Percentiles rank a stretch among this genome's conserved stretches.
phyloP scores from a whole-genome alignment of 2,888 invertebrate genomes.

The Sminthurides aquaticus region DNA sequence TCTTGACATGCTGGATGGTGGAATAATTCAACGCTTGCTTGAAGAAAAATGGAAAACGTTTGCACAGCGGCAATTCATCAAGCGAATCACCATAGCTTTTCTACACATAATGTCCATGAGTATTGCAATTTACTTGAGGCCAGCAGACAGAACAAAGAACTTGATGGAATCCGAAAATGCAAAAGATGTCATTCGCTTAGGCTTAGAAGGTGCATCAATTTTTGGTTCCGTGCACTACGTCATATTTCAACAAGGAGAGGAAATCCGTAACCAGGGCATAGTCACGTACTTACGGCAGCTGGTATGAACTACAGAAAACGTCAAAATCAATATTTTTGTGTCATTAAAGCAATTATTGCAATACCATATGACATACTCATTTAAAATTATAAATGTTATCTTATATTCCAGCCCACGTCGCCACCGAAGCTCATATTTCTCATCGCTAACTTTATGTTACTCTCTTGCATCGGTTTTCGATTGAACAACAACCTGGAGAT shows the following conservation, averaged over 20 bases:
- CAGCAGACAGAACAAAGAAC: conserved; percentile 55
- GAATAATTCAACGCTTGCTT: conserved; percentile 89
- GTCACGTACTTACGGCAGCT: conserved; percentile 83
- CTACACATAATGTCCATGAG: conserved; percentile 82
- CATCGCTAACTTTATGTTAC: conserved; percentile 77
- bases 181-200: conserved; percentile 55
- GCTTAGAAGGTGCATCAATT: conserved; percentile 77
- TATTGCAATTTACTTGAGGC: conserved; percentile 84
- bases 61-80: conserved; percentile 89
- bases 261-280: conserved; percentile 88
- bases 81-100: conserved; percentile 77
- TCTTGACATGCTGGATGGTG: conserved; percentile 96
- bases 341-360: background rate
- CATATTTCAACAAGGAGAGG: conserved; percentile 84
- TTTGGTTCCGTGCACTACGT: conserved; percentile 80
- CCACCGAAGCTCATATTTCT: conserved; percentile 92
- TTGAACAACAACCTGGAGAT: conserved; percentile 63
- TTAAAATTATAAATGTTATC: background rate
- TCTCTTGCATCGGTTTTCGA: conserved; percentile 83
- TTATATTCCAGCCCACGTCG: conserved; percentile 66
- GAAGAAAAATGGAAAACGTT: conserved; percentile 99
- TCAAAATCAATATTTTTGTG: background rate
- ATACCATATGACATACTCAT: conserved; percentile 1
- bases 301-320: conserved; percentile 16
- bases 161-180: conserved; percentile 48